Base-by-base conservation (phyloP, 2,113 vertebrate genomes). In the Tragelaphus strepsiceros region DNA sequence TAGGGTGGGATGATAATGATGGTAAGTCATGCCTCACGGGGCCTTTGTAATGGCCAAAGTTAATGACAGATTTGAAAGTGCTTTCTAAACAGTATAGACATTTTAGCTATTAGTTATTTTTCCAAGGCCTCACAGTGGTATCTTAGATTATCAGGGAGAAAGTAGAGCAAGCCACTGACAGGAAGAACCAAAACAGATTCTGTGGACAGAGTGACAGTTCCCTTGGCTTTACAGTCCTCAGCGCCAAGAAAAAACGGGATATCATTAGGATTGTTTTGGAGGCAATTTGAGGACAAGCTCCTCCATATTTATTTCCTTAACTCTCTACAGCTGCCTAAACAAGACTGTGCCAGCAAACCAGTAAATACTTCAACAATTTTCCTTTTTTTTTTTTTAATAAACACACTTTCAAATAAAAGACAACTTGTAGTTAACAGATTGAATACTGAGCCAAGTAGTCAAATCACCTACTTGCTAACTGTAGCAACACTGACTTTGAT, bases 401-500 rank as follows among this genome's bases (percentile, higher is more conserved):
- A 77, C 10, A 90, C 28, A 92, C 58, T 71, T 93, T 88, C 28
- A 84, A 46, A 46, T 43, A 39, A 90, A 87, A 95, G 80, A 90
- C 13, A 74, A 59, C 43, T 80, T 46, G 4, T 32, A 56, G 84
- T n/a, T 92, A 90, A 92, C 71, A 46, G 54, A 85, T 61, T 90
- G 88, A 92, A 51, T 92, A 96, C 24, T 46, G 74, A 97, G 53
- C 58, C 90, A 77, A 96, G 96, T 81, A 97, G 61, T 62, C 49
- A 94, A 62, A 90, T 82, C 56, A n/a, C 85, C 59, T 93, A 78
- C 51, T 67, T 77, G 74, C 88, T 85, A 88, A 39, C 58, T n/a
- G 21, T 3, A 56, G 91, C 80, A 94, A 67, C 77, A 81, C 1
- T 12, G 19, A 74, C 24, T n/a, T n/a, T 89, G 61, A 49, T 92